Evolutionary conservation across 1,140 invertebrate species (phyloP), one percentile per base, ranked within the genome.

Genomic region (Lepeophtheirus salmonis): DNA sequence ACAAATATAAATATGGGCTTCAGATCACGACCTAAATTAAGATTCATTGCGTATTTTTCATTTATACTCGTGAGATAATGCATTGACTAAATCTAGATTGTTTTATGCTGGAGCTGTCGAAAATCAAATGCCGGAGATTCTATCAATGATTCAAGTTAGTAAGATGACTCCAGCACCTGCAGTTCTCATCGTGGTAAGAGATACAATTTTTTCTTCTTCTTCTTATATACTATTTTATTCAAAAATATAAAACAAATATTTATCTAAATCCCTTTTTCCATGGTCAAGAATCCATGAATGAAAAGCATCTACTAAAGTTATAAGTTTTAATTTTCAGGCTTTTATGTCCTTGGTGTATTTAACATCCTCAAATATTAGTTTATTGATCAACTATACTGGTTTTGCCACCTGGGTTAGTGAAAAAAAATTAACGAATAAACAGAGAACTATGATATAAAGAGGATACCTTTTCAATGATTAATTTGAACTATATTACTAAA

Each of bases 161-260:
- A 64, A 70, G 23, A 64, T 73, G 1, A 77, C 75, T 0, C 76
- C 76, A 0, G 67, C 72, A 52, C 76, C 76, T 0, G 72, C 76
- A 20, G 65, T 72, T n/a, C 56, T 76, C 3, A 70, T 77, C 12
- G 68, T 71, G 60, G 72, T 72, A 64, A 65, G 60, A n/a, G n/a
- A n/a, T n/a, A n/a, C n/a, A n/a, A n/a, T n/a, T n/a, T n/a, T n/a
- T n/a, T n/a, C n/a, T n/a, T n/a, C n/a, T n/a, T n/a, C n/a, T n/a
- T n/a, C n/a, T n/a, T n/a, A n/a, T n/a, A n/a, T n/a, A n/a, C n/a
- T n/a, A n/a, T n/a, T n/a, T n/a, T n/a, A n/a, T n/a, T n/a, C n/a
- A n/a, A n/a, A n/a, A n/a, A n/a, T n/a, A n/a, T n/a, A n/a, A n/a
- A n/a, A n/a, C n/a, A n/a, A n/a, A n/a, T n/a, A n/a, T n/a, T n/a